Percentiles rank a stretch among this genome's conserved stretches.
phyloP scores from a whole-genome alignment of 2,113 vertebrate species.

The Patagioenas fasciata region DNA sequence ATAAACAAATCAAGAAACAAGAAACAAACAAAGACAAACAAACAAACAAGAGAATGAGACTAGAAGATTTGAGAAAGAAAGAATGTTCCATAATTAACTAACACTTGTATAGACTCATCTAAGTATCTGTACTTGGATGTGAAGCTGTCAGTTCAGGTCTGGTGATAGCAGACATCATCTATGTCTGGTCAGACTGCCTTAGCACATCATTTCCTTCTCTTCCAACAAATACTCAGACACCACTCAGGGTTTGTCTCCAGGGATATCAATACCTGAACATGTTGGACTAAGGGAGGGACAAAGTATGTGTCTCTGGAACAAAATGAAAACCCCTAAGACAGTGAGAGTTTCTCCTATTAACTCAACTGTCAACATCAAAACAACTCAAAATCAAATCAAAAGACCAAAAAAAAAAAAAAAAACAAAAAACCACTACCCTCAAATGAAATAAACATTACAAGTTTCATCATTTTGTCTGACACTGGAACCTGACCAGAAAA shows the following conservation, averaged over 20 bases:
- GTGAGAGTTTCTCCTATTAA: not conserved
- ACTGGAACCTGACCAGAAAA: not conserved
- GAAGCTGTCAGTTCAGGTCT: not conserved
- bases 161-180: not conserved
- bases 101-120: not conserved
- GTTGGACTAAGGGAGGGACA: not conserved
- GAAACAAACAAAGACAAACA: too few relatives aligned
- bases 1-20: not conserved
- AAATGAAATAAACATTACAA: not conserved
- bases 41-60: not conserved
- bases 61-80: not conserved
- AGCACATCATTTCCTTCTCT: not conserved
- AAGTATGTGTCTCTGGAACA: not conserved
- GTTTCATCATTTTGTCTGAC: not conserved
- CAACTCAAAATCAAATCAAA: not conserved
- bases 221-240: not conserved
- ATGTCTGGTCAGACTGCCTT: not conserved
- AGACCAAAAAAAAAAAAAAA: not conserved
- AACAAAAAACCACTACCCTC: too few relatives aligned
- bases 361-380: not conserved
- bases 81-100: not conserved
- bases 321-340: not conserved
- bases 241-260: not conserved
- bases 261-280: not conserved
- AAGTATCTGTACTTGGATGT: not conserved